Conservation (phyloP, 2,797 vertebrate species). For the Emys orbicularis region DNA sequence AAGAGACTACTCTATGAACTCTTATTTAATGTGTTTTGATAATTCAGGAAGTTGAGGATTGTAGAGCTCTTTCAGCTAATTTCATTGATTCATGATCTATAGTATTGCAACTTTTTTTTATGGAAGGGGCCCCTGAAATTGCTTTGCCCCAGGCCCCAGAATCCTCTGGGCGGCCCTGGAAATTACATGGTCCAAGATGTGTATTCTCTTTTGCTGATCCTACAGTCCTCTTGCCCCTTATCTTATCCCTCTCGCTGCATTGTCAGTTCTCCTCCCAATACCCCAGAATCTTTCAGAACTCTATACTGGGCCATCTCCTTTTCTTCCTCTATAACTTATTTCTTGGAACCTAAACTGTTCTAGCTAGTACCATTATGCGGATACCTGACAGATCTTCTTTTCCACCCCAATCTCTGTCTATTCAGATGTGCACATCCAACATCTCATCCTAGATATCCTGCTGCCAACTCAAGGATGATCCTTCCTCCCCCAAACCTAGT, state of each 20-base stretch:
- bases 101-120: too few species aligned
- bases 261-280: not conserved
- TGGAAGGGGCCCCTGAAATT: too few species aligned
- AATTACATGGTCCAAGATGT: not conserved
- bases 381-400: not conserved
- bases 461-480: not conserved
- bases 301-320: not conserved
- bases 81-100: not conserved
- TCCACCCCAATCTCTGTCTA: not conserved
- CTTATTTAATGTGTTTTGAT: not conserved
- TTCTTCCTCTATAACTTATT: not conserved
- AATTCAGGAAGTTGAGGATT: not conserved
- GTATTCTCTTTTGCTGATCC: not conserved
- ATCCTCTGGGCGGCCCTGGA: too few species aligned
- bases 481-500: not conserved
- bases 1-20: not conserved
- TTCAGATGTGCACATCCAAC: not conserved
- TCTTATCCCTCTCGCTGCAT: not conserved
- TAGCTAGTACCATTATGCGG: not conserved
- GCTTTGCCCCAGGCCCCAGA: too few species aligned
- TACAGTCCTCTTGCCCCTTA: not conserved
- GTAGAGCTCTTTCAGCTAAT: not conserved
- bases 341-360: not conserved
- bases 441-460: not conserved
- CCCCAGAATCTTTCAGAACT: not conserved